Evolutionary conservation across 1,140 invertebrate genomes (phyloP).

Genomic region (Dinoponera quadriceps): DNA sequence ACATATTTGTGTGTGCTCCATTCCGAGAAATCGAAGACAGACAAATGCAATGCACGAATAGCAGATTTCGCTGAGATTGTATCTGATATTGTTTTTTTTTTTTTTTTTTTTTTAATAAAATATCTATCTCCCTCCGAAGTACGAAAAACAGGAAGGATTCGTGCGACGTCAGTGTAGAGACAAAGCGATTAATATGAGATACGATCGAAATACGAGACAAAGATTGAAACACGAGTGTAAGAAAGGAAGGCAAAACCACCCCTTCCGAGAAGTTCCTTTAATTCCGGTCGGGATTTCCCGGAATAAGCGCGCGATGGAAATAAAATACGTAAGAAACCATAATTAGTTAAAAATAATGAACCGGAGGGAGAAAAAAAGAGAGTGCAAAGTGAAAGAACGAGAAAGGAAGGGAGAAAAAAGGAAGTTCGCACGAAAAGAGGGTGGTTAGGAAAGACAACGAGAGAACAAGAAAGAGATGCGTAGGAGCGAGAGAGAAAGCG

Average conservation of each 20-base stretch:
- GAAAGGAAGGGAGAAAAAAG: slow-evolving; percentile 23
- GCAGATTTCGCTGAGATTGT: too few species aligned
- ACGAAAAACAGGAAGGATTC: too few species aligned
- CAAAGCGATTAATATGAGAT: not conserved
- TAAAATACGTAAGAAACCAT: slow-evolving; percentile 51
- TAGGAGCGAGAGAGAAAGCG: not conserved
- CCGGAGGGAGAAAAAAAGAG: slow-evolving; percentile 1
- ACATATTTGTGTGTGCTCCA: not conserved
- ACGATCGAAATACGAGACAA: not conserved
- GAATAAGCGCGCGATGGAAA: slow-evolving; percentile 38
- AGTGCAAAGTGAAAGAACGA: slow-evolving; percentile 28
- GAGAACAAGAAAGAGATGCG: too few species aligned
- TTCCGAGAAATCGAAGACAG: too few species aligned
- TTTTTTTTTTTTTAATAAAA: too few species aligned
- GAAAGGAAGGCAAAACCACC: not conserved
- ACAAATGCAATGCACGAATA: too few species aligned
- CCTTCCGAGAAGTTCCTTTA: slow-evolving; percentile 18
- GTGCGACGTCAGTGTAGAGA: too few species aligned
- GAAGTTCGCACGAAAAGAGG: too few species aligned
- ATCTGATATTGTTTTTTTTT: too few species aligned
- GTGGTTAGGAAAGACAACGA: not conserved
- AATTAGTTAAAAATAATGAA: slow-evolving; percentile 52
- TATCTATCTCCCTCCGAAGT: too few species aligned
- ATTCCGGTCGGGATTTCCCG: slow-evolving; percentile 42
- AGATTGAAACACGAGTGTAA: not conserved